phyloP scores from a whole-genome alignment of 2,888 invertebrate genomes.

The Campoletis raptor region DNA sequence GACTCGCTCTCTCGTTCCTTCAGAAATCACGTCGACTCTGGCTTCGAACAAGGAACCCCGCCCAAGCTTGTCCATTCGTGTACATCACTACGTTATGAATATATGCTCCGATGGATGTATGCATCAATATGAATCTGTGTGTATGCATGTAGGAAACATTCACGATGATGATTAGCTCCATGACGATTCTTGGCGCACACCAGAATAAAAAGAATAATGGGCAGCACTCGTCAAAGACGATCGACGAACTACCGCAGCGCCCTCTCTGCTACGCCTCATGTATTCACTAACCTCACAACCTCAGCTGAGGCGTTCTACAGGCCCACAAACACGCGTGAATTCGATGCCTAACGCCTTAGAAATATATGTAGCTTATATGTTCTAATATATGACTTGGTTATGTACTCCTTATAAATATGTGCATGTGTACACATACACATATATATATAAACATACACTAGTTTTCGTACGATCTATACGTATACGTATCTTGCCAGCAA shows the following conservation, averaged over 20 bases:
- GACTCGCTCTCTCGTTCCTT: slow-evolving; percentile 47
- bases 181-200: slow-evolving; percentile 51
- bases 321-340: slow-evolving; percentile 3
- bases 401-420: background rate
- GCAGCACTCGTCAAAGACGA: background rate
- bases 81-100: slow-evolving; percentile 16
- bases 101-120: background rate
- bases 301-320: background rate
- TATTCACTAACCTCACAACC: background rate
- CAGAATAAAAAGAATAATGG: background rate
- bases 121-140: slow-evolving; percentile 1
- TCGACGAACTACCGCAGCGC: slow-evolving; percentile 16
- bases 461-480: background rate
- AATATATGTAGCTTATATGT: slow-evolving; percentile 3
- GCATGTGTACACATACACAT: background rate
- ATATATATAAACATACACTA: slow-evolving; percentile 2
- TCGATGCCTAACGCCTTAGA: background rate
- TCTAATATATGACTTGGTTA: background rate
- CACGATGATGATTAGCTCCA: slow-evolving; percentile 56
- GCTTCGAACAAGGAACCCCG: slow-evolving; percentile 47
- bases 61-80: slow-evolving; percentile 41
- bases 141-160: slow-evolving; percentile 20
- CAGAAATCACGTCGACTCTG: slow-evolving; percentile 35
- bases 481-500: slow-evolving; percentile 13
- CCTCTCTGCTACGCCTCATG: slow-evolving; percentile 1